Base-by-base conservation (phyloP, 2,113 vertebrate species). In the Danionella cerebrum region DNA sequence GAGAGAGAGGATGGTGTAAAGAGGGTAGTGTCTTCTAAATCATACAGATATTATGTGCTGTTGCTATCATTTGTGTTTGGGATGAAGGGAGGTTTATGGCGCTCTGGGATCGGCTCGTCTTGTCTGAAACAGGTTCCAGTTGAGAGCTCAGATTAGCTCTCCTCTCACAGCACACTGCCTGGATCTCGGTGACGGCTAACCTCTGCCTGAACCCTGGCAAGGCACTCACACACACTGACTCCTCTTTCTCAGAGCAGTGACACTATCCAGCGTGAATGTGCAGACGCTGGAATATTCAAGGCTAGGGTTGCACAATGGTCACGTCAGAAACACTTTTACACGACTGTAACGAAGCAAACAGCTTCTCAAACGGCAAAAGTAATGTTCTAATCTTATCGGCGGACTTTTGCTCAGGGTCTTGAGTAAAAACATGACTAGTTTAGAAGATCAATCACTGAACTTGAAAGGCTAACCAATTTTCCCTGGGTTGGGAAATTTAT, bases 121-220 rank as follows among this genome's bases (percentile, higher is more conserved):
- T 47, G 36, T 70, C 38, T 63, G n/a, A 64, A 27, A 25, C 57
- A 70, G 58, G 38, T 70, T 62, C 58, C 45, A 45, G 45, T 62
- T 53, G 55, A 53, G 36, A 41, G 47, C 38, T 64, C 33, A 29
- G 68, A 47, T 71, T 65, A 47, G 39, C 51, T 71, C 57, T 71
- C 22, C 50, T 64, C 60, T 50, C 60, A 18, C 38, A 38, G 62
- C 27, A 39, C 54, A 33, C 80, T 79, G 58, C 76, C 68, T 65
- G 25, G 25, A 27, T 60, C 65, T 45, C 47, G 54, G 54, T 55
- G 74, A 66, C 65, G 78, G 35, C 41, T 59, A 69, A 64, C 39
- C 73, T 76, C 25, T 14, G 39, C 10, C 9, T 41, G 73, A 76
- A 42, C 53, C 14, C 72, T 25, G 36, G 45, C 41, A 14, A 29